These are phyloP conservation scores for Lagorchestes hirsutus DNA, from an alignment of 2,797 vertebrate species.

Conservation along the genomic window DNA sequence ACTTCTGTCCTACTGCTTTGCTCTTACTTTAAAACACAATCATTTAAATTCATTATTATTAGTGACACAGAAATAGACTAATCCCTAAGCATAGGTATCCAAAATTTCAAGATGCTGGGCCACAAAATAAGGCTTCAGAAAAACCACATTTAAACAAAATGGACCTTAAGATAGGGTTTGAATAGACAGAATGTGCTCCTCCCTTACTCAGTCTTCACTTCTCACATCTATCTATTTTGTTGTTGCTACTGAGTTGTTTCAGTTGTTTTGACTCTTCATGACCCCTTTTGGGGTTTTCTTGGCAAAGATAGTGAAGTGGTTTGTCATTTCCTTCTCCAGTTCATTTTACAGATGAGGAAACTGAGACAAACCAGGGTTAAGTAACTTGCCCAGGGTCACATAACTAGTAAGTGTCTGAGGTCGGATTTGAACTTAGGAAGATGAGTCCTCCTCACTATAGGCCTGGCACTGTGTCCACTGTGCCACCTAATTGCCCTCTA, in stretches of 20 bases:
- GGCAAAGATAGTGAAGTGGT: not conserved
- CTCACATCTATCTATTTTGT: not conserved
- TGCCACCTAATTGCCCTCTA: not conserved
- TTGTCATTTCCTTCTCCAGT: not conserved
- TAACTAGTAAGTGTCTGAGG: not conserved
- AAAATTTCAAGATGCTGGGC: constrained; percentile 28
- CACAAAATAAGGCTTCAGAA: constrained; percentile 21
- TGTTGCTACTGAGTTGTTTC: not conserved
- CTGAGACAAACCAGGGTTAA: not conserved
- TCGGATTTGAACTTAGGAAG: not conserved
- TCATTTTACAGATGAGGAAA: not conserved
- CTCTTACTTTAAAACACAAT: constrained; percentile 53
- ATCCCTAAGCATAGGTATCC: not conserved
- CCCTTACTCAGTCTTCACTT: constrained; percentile 12
- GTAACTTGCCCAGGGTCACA: not conserved
- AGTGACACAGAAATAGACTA: constrained; percentile 30
- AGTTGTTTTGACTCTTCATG: not conserved
- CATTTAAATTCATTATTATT: constrained; percentile 28
- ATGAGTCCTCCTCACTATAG: not conserved
- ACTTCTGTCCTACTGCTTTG: constrained; percentile 33
- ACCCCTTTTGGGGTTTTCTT: not conserved
- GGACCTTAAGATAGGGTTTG: not conserved
- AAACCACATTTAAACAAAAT: constrained; percentile 38
- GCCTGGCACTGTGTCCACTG: not conserved
- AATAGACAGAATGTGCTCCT: not conserved